Evolutionary conservation across 2,797 vertebrate genomes (phyloP).

Genomic region (Amazona ochrocephala): DNA sequence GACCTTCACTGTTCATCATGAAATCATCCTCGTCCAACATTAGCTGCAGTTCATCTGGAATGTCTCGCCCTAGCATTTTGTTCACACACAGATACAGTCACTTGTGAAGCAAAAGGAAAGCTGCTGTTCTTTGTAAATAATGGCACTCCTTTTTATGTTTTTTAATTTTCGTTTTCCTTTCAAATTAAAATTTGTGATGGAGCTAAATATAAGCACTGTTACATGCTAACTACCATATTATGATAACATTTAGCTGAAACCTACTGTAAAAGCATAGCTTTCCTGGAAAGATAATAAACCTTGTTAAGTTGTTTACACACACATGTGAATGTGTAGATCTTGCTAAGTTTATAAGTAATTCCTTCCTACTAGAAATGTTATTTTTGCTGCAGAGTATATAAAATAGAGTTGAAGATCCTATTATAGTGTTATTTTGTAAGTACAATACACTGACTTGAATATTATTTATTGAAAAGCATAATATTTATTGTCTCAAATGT

Average conservation of each 20-base stretch:
- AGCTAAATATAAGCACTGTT: slow-evolving; percentile 70
- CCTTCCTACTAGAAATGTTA: slow-evolving; percentile 80
- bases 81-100: slow-evolving; percentile 89
- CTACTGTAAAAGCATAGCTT: slow-evolving; percentile 72
- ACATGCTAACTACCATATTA: slow-evolving; percentile 75
- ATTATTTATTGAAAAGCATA: slow-evolving; percentile 72
- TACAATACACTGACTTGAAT: slow-evolving; percentile 66
- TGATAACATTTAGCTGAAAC: slow-evolving; percentile 68
- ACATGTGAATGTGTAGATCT: slow-evolving; percentile 77
- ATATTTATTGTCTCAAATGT: slow-evolving; percentile 66
- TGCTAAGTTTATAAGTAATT: slow-evolving; percentile 78
- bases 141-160: slow-evolving; percentile 45
- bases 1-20: slow-evolving; percentile 92
- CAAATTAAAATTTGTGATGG: slow-evolving; percentile 64
- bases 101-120: slow-evolving; percentile 81
- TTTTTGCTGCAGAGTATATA: slow-evolving; percentile 80
- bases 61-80: slow-evolving; percentile 87
- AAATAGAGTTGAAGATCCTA: slow-evolving; percentile 69
- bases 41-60: slow-evolving; percentile 84
- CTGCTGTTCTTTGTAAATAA: slow-evolving; percentile 66
- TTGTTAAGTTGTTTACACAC: slow-evolving; percentile 80
- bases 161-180: slow-evolving; percentile 3
- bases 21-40: slow-evolving; percentile 90
- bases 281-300: slow-evolving; percentile 77
- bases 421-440: slow-evolving; percentile 78